A percentile compares a stretch with the other conserved stretches of the same genome.
Conservation (phyloP, 2,888 invertebrate species). For the Coleophora deauratella region DNA sequence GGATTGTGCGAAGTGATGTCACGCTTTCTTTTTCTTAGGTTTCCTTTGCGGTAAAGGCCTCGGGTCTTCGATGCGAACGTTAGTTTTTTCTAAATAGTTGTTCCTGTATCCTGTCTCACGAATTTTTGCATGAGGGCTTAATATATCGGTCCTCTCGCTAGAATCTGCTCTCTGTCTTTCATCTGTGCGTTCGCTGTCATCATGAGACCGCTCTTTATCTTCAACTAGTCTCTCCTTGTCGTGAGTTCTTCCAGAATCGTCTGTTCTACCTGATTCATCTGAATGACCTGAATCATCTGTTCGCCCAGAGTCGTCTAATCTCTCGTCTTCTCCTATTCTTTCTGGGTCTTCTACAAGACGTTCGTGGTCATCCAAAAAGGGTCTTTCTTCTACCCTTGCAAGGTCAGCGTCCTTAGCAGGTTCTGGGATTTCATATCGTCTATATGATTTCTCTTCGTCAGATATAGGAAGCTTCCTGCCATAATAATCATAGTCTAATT, state of each 20-base stretch:
- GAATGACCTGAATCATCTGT: conserved; percentile 14
- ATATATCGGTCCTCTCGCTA: conserved; percentile 30
- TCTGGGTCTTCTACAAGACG: conserved; percentile 41
- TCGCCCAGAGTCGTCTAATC: conserved; percentile 20
- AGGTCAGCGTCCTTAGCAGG: conserved; percentile 51
- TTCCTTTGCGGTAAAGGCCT: conserved; percentile 16
- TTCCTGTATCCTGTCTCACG: conserved; percentile 47
- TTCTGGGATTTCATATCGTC: conserved; percentile 40
- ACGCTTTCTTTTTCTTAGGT: neutral
- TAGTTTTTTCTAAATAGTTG: conserved; percentile 48
- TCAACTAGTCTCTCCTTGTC: conserved; percentile 25
- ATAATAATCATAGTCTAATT: conserved; percentile 54
- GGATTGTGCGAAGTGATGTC: neutral
- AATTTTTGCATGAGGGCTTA: conserved; percentile 49
- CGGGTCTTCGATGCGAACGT: conserved; percentile 48
- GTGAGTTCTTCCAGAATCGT: conserved; percentile 13
- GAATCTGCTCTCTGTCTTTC: conserved; percentile 27
- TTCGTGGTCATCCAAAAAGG: conserved; percentile 49
- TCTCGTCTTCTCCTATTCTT: conserved; percentile 17
- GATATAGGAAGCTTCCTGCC: conserved; percentile 49
- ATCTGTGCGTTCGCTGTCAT: conserved; percentile 22
- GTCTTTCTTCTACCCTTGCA: conserved; percentile 37
- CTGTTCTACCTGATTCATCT: conserved; percentile 8
- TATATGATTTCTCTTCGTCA: conserved; percentile 47
- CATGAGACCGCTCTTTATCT: conserved; percentile 25